Conservation (phyloP, 2,113 vertebrate genomes). For the Andinoacara biseriatus region DNA sequence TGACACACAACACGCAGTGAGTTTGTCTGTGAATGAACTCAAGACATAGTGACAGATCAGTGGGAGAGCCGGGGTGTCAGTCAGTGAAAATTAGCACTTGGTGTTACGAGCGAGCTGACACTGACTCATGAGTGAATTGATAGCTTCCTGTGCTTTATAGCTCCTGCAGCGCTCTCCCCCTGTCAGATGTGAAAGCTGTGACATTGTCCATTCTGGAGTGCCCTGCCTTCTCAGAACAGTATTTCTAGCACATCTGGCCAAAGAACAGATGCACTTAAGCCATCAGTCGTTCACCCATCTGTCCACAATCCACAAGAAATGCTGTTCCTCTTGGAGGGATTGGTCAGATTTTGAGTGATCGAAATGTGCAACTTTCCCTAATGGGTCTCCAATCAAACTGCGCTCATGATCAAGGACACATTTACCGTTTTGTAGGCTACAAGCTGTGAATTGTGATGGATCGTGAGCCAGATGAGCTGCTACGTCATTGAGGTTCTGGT, state of each 20-base stretch:
- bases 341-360: background rate
- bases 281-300: background rate
- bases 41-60: conserved; percentile 31
- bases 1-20: background rate
- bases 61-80: conserved; percentile 29
- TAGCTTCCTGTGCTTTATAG: conserved; percentile 52
- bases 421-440: background rate
- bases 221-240: background rate
- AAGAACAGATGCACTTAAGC: background rate
- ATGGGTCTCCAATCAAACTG: background rate
- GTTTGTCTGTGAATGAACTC: conserved; percentile 12
- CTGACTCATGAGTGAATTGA: conserved; percentile 61
- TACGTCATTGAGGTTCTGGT: background rate
- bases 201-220: conserved; percentile 35
- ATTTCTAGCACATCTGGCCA: background rate
- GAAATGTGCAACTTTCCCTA: background rate
- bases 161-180: background rate
- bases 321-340: background rate
- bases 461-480: background rate
- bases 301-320: background rate
- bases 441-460: background rate
- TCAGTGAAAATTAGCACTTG: conserved; percentile 49
- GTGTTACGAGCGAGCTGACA: conserved; percentile 52
- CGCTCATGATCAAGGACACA: background rate
- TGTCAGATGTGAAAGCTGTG: conserved; percentile 22